Percentiles rank a stretch among this genome's conserved stretches.
Conservation (phyloP, 2,797 vertebrate genomes). For the Cirrhinus mrigala region DNA sequence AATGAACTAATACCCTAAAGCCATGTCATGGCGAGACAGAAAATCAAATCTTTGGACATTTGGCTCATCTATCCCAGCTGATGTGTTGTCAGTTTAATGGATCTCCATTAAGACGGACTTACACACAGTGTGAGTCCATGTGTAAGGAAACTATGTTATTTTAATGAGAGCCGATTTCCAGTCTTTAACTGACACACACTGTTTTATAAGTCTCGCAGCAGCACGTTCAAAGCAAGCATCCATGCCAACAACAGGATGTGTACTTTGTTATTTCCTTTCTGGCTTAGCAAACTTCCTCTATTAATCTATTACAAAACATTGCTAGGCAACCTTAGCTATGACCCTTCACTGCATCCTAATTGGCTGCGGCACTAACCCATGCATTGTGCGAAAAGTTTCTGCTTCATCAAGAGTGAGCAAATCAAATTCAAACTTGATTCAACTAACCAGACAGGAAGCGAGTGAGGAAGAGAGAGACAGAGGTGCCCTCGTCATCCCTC, state of each 20-base stretch:
- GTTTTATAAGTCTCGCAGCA: constrained; percentile 78
- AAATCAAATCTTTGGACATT: constrained; percentile 41
- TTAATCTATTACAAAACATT: constrained; percentile 70
- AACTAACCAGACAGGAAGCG: constrained; percentile 20
- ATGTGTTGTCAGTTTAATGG: constrained; percentile 46
- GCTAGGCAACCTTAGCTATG: constrained; percentile 62
- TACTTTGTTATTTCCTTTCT: constrained; percentile 70
- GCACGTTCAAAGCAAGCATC: constrained; percentile 78
- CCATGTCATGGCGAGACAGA: constrained; percentile 38
- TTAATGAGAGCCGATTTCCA: constrained; percentile 78
- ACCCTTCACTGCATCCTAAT: constrained; percentile 38
- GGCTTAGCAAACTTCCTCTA: constrained; percentile 72
- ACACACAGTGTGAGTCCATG: constrained; percentile 33
- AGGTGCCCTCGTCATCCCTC: constrained; percentile 2
- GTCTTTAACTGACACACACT: constrained; percentile 77
- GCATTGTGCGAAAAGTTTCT: background rate
- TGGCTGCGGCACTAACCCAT: background rate
- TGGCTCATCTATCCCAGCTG: constrained; percentile 33
- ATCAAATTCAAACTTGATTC: constrained; percentile 18
- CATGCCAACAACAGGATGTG: constrained; percentile 75
- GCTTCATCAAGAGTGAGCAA: background rate
- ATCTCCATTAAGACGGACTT: constrained; percentile 14
- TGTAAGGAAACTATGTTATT: constrained; percentile 62
- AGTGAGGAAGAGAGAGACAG: constrained; percentile 41
- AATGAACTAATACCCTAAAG: constrained; percentile 46